These are phyloP conservation scores for Falco rusticolus DNA, from an alignment of 2,797 vertebrate genomes.

Conservation along the genomic window DNA sequence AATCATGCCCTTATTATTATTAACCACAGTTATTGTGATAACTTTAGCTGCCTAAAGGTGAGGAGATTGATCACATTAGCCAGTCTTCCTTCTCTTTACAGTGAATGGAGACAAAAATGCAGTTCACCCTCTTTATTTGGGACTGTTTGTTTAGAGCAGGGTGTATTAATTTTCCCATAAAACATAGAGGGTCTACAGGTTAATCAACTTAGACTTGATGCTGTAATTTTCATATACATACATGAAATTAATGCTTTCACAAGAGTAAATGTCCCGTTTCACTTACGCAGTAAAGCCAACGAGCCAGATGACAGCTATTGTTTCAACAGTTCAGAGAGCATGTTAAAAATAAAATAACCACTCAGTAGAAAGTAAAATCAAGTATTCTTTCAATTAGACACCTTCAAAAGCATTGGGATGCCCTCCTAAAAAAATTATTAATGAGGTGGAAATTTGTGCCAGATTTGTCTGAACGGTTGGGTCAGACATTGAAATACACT, in stretches of 20 bases:
- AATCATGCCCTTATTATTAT: neutral
- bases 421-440: neutral
- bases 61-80: neutral
- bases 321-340: neutral
- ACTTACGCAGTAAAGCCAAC: accelerated
- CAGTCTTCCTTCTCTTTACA: neutral
- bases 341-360: neutral
- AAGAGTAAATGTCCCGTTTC: neutral
- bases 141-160: neutral
- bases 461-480: neutral
- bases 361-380: neutral
- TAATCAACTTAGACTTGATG: neutral
- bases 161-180: neutral
- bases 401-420: neutral
- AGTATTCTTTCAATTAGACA: neutral
- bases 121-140: neutral
- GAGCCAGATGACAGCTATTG: neutral
- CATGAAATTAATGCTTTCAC: neutral
- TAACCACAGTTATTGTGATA: neutral
- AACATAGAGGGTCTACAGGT: neutral
- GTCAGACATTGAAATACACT: neutral
- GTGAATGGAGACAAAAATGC: neutral
- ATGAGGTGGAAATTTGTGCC: neutral
- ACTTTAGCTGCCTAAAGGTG: neutral
- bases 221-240: neutral